Evolutionary conservation across 2,888 invertebrate genomes (phyloP).

Genomic region (Dilophus febrilis): DNA sequence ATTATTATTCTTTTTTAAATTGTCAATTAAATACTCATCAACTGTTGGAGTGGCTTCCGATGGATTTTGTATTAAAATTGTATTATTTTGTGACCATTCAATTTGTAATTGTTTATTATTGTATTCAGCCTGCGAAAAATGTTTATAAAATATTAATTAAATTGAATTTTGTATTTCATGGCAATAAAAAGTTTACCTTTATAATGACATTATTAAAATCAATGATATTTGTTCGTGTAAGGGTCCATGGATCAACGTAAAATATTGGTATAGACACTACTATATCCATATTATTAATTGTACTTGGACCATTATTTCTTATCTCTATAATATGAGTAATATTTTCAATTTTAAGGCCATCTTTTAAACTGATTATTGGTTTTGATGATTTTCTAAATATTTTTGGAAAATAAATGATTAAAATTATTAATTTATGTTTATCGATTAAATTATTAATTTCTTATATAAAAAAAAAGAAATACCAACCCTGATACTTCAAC

Average conservation of each 20-base stretch:
- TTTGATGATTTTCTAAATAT: constrained; percentile 21
- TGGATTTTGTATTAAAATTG: constrained; percentile 20
- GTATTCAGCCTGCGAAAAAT: constrained; percentile 11
- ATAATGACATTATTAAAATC: constrained; percentile 22
- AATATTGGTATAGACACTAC: constrained; percentile 24
- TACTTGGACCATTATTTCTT: constrained; percentile 28
- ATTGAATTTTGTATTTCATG: not conserved
- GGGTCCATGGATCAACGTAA: constrained; percentile 20
- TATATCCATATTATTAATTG: constrained; percentile 22
- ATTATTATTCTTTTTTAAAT: constrained; percentile 10
- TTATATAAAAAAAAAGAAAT: not conserved
- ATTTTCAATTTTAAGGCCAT: constrained; percentile 19
- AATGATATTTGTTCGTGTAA: constrained; percentile 20
- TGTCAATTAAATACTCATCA: constrained; percentile 2
- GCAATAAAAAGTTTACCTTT: constrained; percentile 15
- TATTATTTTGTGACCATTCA: constrained; percentile 23
- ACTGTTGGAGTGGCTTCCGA: constrained; percentile 9
- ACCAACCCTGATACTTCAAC: constrained; percentile 26
- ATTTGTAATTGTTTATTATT: constrained; percentile 21
- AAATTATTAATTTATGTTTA: too few relatives aligned
- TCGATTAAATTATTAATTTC: not conserved
- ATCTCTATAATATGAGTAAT: constrained; percentile 26
- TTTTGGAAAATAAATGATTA: constrained; percentile 5
- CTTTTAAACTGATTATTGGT: constrained; percentile 21
- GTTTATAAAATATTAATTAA: too few relatives aligned